phyloP scores from a whole-genome alignment of 2,797 vertebrate genomes.

The Megaceryle alcyon region DNA sequence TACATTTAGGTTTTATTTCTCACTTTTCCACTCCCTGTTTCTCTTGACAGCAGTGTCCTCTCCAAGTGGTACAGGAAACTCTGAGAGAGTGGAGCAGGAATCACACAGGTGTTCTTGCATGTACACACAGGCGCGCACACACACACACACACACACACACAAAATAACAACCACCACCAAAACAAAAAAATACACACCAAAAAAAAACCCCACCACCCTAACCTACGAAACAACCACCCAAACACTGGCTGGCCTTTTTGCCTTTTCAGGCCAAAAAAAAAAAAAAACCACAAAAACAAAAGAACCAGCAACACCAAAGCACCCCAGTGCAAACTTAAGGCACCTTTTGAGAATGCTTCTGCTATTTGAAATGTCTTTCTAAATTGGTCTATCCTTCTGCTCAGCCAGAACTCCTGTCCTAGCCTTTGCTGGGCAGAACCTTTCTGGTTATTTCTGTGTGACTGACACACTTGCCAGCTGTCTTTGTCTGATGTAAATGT shows the following conservation, averaged over 20 bases:
- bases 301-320: not conserved
- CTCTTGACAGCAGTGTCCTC: not conserved
- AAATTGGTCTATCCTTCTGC: not conserved
- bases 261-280: no score
- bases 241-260: no score
- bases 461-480: slow-evolving; percentile 28
- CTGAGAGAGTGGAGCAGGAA: accelerated
- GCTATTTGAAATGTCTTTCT: not conserved
- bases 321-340: not conserved
- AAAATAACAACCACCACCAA: no score
- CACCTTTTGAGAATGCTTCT: not conserved
- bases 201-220: no score
- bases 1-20: not conserved
- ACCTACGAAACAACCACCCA: no score
- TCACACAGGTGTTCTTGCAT: no score
- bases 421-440: not conserved
- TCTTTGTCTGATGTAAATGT: not conserved
- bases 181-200: no score
- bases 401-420: not conserved
- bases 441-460: slow-evolving; percentile 6
- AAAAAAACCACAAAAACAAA: no score
- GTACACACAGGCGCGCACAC: not conserved
- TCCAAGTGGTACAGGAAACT: not conserved
- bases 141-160: not conserved
- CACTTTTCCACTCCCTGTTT: not conserved